phyloP scores from a whole-genome alignment of 2,888 invertebrate genomes.

The Corbicula japonica region DNA sequence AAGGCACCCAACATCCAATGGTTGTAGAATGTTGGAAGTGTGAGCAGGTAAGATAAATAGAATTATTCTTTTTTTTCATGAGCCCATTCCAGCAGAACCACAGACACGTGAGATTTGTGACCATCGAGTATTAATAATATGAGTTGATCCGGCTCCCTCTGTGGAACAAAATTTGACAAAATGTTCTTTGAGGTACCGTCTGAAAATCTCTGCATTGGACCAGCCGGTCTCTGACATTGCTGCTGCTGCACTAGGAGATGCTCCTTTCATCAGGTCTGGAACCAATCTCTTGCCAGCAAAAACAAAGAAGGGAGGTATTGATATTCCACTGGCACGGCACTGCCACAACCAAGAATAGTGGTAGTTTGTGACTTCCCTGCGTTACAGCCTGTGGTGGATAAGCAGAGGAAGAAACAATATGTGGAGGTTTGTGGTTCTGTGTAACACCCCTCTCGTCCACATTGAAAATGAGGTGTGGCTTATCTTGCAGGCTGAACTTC shows the following conservation, averaged over 20 bases:
- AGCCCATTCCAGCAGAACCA: conserved; percentile 44
- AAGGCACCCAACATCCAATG: conserved; percentile 36
- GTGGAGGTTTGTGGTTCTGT: conserved; percentile 40
- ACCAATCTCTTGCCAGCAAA: neutral
- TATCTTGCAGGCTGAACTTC: conserved; percentile 39
- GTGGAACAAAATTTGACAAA: conserved; percentile 46
- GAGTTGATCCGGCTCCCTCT: neutral
- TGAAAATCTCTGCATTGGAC: neutral
- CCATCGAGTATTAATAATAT: conserved; percentile 39
- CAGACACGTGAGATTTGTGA: conserved; percentile 25
- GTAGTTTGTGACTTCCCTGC: conserved; percentile 26
- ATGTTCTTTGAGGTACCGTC: conserved; percentile 10
- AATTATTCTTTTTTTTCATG: conserved; percentile 26
- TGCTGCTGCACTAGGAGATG: neutral
- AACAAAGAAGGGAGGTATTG: neutral
- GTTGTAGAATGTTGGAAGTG: conserved; percentile 28
- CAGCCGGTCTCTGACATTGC: neutral
- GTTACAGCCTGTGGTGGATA: conserved; percentile 40
- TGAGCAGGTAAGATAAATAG: conserved; percentile 44
- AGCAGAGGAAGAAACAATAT: conserved; percentile 22
- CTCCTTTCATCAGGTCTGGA: neutral
- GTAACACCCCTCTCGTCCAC: conserved; percentile 49
- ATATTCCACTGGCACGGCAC: no score
- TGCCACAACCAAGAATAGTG: conserved; percentile 37
- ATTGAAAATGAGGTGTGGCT: conserved; percentile 45